These are phyloP conservation scores for Sebastes kiyomatsui DNA, from an alignment of 2,797 vertebrate genomes.

Conservation along the genomic window DNA sequence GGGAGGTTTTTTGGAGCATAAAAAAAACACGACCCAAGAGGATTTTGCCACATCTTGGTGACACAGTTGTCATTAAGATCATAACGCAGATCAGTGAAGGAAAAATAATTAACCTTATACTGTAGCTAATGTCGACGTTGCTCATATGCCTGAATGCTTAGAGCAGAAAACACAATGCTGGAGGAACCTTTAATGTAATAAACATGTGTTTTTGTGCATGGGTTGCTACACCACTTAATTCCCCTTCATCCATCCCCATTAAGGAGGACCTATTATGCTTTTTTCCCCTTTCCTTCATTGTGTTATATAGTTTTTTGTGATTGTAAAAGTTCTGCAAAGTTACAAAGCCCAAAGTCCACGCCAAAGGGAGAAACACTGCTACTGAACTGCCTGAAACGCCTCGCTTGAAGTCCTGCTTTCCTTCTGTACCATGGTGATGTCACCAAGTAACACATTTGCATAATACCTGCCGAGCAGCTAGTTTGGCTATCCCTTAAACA, in stretches of 20 bases:
- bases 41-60: slow-evolving; percentile 24
- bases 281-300: too few relatives aligned
- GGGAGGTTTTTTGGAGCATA: slow-evolving; percentile 8
- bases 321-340: too few relatives aligned
- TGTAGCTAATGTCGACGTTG: not conserved
- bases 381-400: too few relatives aligned
- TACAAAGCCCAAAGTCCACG: too few relatives aligned
- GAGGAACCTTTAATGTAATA: not conserved
- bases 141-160: not conserved
- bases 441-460: too few relatives aligned
- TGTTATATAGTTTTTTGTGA: too few relatives aligned
- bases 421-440: fast-evolving
- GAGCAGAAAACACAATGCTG: not conserved
- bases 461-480: too few relatives aligned
- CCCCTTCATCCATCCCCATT: not conserved
- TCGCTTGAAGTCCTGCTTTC: too few relatives aligned
- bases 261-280: too few relatives aligned
- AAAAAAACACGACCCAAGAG: slow-evolving; percentile 22
- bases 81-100: not conserved
- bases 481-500: fast-evolving
- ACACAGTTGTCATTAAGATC: slow-evolving; percentile 4
- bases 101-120: not conserved
- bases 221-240: not conserved
- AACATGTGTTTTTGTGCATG: not conserved
- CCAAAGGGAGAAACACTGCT: too few relatives aligned